These are phyloP conservation scores for Carapus acus DNA, from an alignment of 2,797 vertebrate genomes.

Conservation along the genomic window DNA sequence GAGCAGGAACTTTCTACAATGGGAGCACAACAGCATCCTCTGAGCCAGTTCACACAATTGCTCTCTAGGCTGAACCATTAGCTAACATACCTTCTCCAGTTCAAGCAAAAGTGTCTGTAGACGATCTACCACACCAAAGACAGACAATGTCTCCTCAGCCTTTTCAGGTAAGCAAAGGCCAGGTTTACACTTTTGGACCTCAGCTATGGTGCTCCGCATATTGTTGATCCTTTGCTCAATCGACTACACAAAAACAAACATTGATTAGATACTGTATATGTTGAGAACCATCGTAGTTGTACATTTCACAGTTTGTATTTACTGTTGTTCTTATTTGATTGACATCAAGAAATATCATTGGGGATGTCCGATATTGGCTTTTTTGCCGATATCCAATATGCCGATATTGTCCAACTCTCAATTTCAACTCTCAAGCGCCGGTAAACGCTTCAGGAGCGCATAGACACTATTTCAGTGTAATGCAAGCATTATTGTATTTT, in stretches of 20 bases:
- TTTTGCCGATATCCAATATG: no score
- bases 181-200: constrained; percentile 79
- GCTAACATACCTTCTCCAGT: constrained; percentile 75
- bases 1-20: constrained; percentile 55
- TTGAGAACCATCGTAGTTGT: no score
- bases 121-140: constrained; percentile 75
- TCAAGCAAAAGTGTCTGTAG: constrained; percentile 76
- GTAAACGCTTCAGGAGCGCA: no score
- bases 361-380: no score
- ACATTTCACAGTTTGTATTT: no score
- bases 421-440: no score
- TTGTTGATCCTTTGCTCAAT: constrained; percentile 75
- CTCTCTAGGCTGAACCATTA: neutral
- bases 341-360: no score
- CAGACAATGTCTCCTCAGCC: constrained; percentile 71
- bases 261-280: neutral
- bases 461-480: no score
- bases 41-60: neutral
- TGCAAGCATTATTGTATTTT: no score
- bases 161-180: constrained; percentile 73
- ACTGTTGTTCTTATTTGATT: no score
- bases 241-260: constrained; percentile 58
- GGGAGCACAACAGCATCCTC: neutral
- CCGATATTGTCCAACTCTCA: no score
- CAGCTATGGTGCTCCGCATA: constrained; percentile 79